A percentile compares a stretch with the other conserved stretches of the same genome.
Evolutionary conservation across 92 coral and sea anemone genomes (phyloP).

Genomic region (Epizoanthus ramosus): DNA sequence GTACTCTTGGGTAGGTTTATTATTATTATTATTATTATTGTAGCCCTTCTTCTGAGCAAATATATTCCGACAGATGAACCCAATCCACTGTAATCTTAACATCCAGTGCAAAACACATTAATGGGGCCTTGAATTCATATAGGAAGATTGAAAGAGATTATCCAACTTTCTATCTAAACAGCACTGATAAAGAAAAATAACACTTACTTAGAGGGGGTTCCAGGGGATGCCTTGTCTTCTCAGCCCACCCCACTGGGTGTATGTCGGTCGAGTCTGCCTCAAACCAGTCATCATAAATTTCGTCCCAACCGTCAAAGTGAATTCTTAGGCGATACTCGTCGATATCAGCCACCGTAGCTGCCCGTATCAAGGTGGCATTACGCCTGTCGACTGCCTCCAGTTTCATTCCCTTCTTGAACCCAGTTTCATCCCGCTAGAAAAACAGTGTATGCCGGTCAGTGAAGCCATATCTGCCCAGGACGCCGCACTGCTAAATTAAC

Average conservation of each 20-base stretch:
- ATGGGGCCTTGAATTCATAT: too few species aligned
- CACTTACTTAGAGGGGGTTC: conserved; percentile 97
- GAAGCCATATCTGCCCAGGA: not conserved
- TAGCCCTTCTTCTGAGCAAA: too few species aligned
- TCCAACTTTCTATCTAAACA: too few species aligned
- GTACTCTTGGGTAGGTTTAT: too few species aligned
- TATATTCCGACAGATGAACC: too few species aligned
- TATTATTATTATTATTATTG: too few species aligned
- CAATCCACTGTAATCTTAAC: too few species aligned
- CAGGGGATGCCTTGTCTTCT: conserved; percentile 89
- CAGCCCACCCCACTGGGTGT: conserved; percentile 93
- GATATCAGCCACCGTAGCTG: conserved; percentile 75
- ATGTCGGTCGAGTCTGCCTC: conserved; percentile 89
- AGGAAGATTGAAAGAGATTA: too few species aligned
- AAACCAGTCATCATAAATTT: conserved; percentile 97
- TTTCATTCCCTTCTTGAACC: conserved; percentile 77
- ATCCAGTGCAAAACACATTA: too few species aligned
- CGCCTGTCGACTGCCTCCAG: conserved; percentile 97
- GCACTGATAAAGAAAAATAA: too few species aligned
- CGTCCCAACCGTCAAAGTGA: conserved; percentile 99
- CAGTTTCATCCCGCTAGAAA: conserved; percentile 73
- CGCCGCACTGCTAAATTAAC: too few species aligned
- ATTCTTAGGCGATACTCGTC: conserved; percentile 81
- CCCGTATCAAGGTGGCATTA: conserved; percentile 91
- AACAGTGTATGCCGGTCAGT: not conserved